Evolutionary conservation across 2,797 vertebrate genomes (phyloP).

Genomic region (Pelobates cultripes): DNA sequence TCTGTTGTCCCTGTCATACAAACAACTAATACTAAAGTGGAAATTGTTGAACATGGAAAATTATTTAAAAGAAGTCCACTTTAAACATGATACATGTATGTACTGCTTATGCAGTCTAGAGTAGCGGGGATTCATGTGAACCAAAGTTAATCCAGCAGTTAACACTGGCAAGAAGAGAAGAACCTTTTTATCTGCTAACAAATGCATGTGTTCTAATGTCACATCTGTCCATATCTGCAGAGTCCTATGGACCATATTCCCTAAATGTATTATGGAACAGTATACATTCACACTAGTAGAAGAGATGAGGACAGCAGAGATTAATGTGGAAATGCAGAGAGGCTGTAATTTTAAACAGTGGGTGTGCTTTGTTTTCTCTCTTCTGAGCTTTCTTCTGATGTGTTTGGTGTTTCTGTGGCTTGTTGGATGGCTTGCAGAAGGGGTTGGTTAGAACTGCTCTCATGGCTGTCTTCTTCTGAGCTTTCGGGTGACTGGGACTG

Average conservation of each 20-base stretch:
- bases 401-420: conserved; percentile 30
- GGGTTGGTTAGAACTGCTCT: background rate
- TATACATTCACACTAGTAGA: conserved; percentile 27
- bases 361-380: conserved; percentile 10
- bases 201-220: background rate
- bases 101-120: background rate
- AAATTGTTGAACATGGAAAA: too few relatives aligned
- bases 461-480: conserved; percentile 31
- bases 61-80: too few relatives aligned
- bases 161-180: background rate
- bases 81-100: background rate
- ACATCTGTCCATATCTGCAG: background rate
- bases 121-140: background rate
- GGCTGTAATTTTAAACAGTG: background rate
- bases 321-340: conserved; percentile 6
- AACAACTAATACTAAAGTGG: too few relatives aligned
- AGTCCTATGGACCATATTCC: background rate
- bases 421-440: conserved; percentile 11
- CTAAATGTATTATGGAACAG: conserved; percentile 10
- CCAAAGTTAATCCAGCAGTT: background rate
- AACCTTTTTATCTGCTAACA: background rate
- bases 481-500: conserved; percentile 26
- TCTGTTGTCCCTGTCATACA: too few relatives aligned
- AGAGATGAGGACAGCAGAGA: conserved; percentile 19
- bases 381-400: conserved; percentile 52